Base-by-base conservation (phyloP, 1,140 invertebrate species). In the Drosophila orena region DNA sequence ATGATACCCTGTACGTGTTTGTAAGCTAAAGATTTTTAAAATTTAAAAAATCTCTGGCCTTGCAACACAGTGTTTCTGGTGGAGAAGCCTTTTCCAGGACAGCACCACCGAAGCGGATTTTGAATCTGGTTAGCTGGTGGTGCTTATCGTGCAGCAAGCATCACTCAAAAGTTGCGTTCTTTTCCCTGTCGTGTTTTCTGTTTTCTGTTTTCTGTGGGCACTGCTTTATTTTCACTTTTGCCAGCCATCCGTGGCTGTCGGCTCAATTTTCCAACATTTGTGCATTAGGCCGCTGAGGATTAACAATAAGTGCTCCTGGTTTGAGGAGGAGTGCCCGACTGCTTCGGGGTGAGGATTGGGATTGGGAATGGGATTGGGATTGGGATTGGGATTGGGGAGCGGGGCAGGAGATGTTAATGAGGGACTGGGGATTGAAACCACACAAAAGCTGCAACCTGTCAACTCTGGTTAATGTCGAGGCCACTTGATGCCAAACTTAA, bases 201-300 rank as follows among this genome's bases (percentile, higher is more conserved):
- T 24, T 4, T 17, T 46, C 30, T 20, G 30, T 24, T 5, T 17
- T 46, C 30, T 20, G 30, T 14, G 37, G 38, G 6, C 22, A 14
- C 56, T 38, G 40, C 56, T 35, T 43, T 47, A 59, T 59, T 71
- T 62, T 70, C 55, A 68, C 17, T 74, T 59, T 64, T 65, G 22
- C 49, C 34, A 24, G 24, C 46, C 50, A 42, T 43, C 38, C 73
- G 15, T 43, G 64, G 64, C 75, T 88, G 72, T 77, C 79, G 72
- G 72, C 84, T 89, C 84, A 84, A 89, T 89, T 89, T 89, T 89
- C 84, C 84, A 89, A 89, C 84, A 89, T 89, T 80, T 89, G 84
- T 89, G 80, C 84, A 89, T 89, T 89, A 84, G 84, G 84, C 84
- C 84, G 73, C 55, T 54, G 79, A 89, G 84, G 84, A 89, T 89